A percentile compares a stretch with the other conserved stretches of the same genome.
Evolutionary conservation across 2,113 vertebrate genomes (phyloP).

Genomic region (Stigmatopora nigra): DNA sequence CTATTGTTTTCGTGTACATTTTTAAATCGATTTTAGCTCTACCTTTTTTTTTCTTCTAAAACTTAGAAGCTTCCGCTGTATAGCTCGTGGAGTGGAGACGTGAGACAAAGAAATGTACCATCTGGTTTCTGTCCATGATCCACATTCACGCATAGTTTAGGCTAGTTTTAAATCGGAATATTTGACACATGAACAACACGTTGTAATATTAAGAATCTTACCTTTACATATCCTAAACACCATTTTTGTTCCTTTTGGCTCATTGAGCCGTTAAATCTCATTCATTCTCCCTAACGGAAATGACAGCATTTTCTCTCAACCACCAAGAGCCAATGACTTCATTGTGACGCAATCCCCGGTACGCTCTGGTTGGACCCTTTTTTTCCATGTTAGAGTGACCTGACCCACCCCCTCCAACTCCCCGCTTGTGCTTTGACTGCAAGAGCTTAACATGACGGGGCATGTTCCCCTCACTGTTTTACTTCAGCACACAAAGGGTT

Average conservation of each 20-base stretch:
- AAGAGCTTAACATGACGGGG: slow-evolving; percentile 59
- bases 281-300: slow-evolving; percentile 47
- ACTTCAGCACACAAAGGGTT: slow-evolving; percentile 35
- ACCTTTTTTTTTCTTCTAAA: not conserved
- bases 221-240: slow-evolving; percentile 12
- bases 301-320: slow-evolving; percentile 10
- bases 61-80: not conserved
- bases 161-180: not conserved
- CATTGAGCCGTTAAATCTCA: slow-evolving; percentile 11
- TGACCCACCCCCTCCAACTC: slow-evolving; percentile 13
- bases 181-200: not conserved
- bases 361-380: slow-evolving; percentile 26
- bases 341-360: slow-evolving; percentile 15
- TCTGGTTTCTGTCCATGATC: not conserved
- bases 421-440: slow-evolving; percentile 2
- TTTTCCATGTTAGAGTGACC: slow-evolving; percentile 35
- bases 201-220: slow-evolving; percentile 25
- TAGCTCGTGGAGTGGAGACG: too few relatives aligned
- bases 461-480: slow-evolving; percentile 53
- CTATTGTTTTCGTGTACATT: not conserved
- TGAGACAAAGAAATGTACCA: not conserved
- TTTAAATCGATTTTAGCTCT: not conserved
- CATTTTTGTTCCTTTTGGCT: slow-evolving; percentile 12
- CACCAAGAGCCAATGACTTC: slow-evolving; percentile 29
- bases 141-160: not conserved